These are phyloP conservation scores for Hirtodrosophila confusa DNA, from an alignment of 2,888 invertebrate genomes.

Conservation along the genomic window DNA sequence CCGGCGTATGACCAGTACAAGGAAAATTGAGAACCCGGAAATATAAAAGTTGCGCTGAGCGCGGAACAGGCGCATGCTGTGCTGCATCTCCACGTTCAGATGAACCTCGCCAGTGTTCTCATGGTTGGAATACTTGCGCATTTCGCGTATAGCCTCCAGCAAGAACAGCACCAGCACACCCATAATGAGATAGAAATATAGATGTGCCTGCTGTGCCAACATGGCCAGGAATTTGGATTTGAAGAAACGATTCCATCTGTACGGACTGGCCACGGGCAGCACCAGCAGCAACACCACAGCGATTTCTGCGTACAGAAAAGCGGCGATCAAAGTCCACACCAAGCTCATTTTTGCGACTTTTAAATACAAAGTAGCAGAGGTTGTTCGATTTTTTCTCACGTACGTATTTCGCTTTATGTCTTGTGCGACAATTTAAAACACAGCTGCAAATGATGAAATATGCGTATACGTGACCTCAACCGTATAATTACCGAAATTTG, in stretches of 20 bases:
- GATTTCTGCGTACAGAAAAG: constrained; percentile 96
- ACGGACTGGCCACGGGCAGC: constrained; percentile 93
- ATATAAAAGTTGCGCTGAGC: constrained; percentile 99
- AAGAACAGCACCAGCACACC: constrained; percentile 94
- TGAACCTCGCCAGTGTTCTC: constrained; percentile 82
- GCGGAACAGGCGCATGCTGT: constrained; percentile 97
- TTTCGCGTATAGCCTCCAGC: constrained; percentile 96
- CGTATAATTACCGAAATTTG: too few species aligned
- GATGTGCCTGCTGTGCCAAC: constrained; percentile 90
- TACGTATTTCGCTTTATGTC: constrained; percentile 1
- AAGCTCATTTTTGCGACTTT: constrained; percentile 91
- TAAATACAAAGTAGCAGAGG: constrained; percentile 17
- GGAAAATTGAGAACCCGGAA: constrained; percentile 97
- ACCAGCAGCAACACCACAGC: constrained; percentile 92
- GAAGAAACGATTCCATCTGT: constrained; percentile 95
- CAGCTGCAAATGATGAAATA: constrained; percentile 62
- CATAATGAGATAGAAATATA: constrained; percentile 93
- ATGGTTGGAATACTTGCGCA: constrained; percentile 92
- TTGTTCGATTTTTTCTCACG: constrained; percentile 22
- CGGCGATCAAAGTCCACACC: constrained; percentile 98
- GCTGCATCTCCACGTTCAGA: constrained; percentile 96
- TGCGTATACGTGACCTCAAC: too few species aligned
- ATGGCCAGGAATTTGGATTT: constrained; percentile 93
- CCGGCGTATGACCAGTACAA: constrained; percentile 95
- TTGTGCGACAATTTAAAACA: constrained; percentile 36